phyloP scores from a whole-genome alignment of 2,113 vertebrate genomes.

The Carettochelys insculpta region DNA sequence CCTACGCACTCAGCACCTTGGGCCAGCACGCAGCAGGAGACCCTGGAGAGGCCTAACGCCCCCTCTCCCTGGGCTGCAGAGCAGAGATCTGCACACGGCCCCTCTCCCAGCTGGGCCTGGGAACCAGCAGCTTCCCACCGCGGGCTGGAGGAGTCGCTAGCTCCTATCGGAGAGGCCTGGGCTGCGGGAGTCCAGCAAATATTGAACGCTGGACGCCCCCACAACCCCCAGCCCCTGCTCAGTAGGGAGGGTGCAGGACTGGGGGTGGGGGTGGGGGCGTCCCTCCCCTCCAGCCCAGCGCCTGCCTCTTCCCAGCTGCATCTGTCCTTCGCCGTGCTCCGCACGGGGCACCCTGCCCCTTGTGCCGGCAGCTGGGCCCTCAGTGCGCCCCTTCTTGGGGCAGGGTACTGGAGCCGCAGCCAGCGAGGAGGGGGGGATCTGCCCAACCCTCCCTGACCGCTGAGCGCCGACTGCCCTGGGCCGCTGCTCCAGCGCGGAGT shows the following conservation, averaged over 20 bases:
- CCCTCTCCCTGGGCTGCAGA: background rate
- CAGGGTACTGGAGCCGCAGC: background rate
- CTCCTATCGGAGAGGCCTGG: no score
- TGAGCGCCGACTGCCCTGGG: background rate
- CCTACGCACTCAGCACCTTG: background rate
- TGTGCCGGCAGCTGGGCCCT: background rate
- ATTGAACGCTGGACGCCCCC: background rate
- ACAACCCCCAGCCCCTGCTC: background rate
- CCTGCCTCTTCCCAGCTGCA: background rate
- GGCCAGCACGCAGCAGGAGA: background rate
- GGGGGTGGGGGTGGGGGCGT: background rate
- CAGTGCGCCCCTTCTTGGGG: background rate
- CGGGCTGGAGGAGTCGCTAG: no score
- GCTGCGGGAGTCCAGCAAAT: no score
- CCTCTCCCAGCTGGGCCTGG: background rate
- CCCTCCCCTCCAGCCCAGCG: background rate
- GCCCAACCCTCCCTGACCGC: background rate
- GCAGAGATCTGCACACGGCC: no score
- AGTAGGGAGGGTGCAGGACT: no score
- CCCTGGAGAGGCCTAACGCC: background rate
- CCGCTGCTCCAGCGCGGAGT: background rate
- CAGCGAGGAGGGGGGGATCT: background rate
- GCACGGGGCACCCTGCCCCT: background rate
- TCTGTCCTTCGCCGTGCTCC: background rate
- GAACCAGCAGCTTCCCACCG: background rate